Base-by-base conservation (phyloP, 2,888 invertebrate genomes). In the Iselma pallidipennis region DNA sequence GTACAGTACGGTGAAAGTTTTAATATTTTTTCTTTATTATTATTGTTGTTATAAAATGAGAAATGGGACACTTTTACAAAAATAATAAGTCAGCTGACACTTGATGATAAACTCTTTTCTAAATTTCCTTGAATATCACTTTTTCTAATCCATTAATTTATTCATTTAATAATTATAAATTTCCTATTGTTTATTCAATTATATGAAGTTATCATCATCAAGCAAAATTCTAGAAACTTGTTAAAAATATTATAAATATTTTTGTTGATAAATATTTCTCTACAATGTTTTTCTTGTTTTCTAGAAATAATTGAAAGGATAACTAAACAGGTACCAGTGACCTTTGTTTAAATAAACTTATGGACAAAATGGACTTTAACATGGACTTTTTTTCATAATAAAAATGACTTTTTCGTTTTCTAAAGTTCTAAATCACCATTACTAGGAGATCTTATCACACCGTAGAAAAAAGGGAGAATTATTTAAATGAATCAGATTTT, bases 41-140 rank as follows among this genome's bases (percentile, higher is more conserved):
- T 42, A 4, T 42, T 16, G 7, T 16, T 37, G 2, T 42, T n/a
- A n/a, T n/a, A n/a, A 21, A 21, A 42, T 42, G 42, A 21, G 42
- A 42, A 42, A 42, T 42, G 42, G 42, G 42, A 42, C 42, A 21
- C 42, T 42, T 42, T 42, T 42, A 42, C 42, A 21, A 42, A 42
- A 42, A 21, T 19, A 10, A 42, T 42, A 19, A n/a, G 10, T 14
- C 33, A 33, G 16, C 37, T 16, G 37, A 37, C 25, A 61, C 56
- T 57, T 7, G 48, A 16, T 37, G 16, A 37, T 37, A 19, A n/a
- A n/a, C n/a, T n/a, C 16, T 21, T 19, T 19, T 42, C 19, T 10
- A 10, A 21, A 42, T 42, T 42, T 42, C 42, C 42, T 42, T 42
- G 19, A 42, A 42, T 42, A 42, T 42, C 42, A 21, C 42, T 42